Evolutionary conservation across 2,113 vertebrate species (phyloP).

Genomic region (Pithys albifrons): DNA sequence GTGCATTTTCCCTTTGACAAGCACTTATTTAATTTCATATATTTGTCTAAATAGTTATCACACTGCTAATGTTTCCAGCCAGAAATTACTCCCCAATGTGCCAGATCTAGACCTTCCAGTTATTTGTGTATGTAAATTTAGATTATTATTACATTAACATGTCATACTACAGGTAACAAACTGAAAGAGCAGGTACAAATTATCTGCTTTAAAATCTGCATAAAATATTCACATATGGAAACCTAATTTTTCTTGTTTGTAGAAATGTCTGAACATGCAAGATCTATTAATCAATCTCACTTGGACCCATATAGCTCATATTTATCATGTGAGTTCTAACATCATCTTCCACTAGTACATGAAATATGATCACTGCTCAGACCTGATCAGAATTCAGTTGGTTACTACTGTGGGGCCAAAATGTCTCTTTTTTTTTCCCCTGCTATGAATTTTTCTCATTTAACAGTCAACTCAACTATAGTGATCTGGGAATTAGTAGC

Average conservation of each 20-base stretch:
- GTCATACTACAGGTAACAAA: constrained; percentile 42
- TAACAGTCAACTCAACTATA: background rate
- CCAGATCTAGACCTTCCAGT: constrained; percentile 44
- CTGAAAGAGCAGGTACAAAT: constrained; percentile 46
- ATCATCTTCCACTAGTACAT: background rate
- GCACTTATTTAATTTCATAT: constrained; percentile 26
- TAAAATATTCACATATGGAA: constrained; percentile 40
- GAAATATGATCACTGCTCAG: background rate
- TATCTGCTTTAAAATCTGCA: constrained; percentile 37
- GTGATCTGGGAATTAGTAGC: constrained; percentile 2
- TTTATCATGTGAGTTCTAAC: background rate
- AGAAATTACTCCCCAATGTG: constrained; percentile 13
- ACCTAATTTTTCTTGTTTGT: constrained; percentile 16
- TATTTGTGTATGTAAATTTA: constrained; percentile 61
- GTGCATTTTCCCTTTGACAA: constrained; percentile 36
- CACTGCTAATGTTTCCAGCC: constrained; percentile 16
- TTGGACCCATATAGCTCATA: background rate
- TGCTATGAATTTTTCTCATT: background rate
- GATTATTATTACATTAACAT: constrained; percentile 27
- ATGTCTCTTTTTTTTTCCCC: background rate
- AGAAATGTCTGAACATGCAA: background rate
- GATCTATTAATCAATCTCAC: constrained; percentile 19
- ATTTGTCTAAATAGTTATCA: constrained; percentile 52
- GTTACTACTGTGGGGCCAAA: background rate
- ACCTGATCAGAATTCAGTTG: background rate